phyloP scores from a whole-genome alignment of 2,888 invertebrate genomes.

The Pachycephus smyrnensis region DNA sequence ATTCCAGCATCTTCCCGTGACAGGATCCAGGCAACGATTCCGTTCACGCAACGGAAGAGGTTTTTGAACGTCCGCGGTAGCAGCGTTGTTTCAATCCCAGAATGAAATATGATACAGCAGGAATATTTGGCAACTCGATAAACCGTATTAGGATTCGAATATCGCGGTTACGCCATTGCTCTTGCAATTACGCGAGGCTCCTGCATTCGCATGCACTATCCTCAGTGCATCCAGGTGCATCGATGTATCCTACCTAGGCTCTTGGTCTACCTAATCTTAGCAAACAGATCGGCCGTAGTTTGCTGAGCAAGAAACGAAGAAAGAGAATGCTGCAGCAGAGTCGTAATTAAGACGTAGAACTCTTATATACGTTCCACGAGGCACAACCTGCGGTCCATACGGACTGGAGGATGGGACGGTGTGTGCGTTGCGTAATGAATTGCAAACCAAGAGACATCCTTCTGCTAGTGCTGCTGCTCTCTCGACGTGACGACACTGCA shows the following conservation, averaged over 20 bases:
- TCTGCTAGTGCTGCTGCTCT: too few species aligned
- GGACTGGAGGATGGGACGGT: not conserved
- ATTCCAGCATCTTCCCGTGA: too few species aligned
- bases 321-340: constrained; percentile 21
- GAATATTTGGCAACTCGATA: too few species aligned
- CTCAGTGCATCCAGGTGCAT: not conserved
- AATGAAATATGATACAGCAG: too few species aligned
- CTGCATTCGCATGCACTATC: not conserved
- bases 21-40: too few species aligned
- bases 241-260: constrained; percentile 12
- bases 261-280: constrained; percentile 24
- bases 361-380: not conserved
- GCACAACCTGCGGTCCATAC: not conserved
- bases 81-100: too few species aligned
- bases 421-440: not conserved
- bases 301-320: constrained; percentile 16
- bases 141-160: not conserved
- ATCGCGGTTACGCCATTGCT: not conserved
- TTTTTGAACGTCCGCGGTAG: too few species aligned
- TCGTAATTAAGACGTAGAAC: constrained; percentile 31
- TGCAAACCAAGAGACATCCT: not conserved
- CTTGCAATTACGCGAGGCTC: not conserved
- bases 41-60: too few species aligned
- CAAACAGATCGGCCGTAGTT: not conserved
- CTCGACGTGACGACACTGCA: not conserved